A percentile compares a stretch with the other conserved stretches of the same genome.
phyloP scores from a whole-genome alignment of 2,888 invertebrate species.

The Clanis bilineata region DNA sequence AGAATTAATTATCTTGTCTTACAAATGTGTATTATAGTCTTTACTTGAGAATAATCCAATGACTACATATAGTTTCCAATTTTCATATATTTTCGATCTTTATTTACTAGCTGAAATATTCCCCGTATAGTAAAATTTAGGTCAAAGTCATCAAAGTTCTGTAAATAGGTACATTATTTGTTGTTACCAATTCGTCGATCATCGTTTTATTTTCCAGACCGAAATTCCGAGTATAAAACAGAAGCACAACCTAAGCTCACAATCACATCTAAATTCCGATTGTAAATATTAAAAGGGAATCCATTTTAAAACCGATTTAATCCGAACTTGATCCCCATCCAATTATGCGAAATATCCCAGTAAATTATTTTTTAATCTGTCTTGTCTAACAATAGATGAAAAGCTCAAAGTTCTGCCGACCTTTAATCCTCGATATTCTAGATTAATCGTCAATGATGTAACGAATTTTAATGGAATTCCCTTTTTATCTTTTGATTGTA shows the following conservation, averaged over 20 bases:
- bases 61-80: too few species aligned
- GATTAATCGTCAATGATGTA: conserved; percentile 14
- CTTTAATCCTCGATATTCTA: conserved; percentile 13
- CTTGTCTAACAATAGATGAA: conserved; percentile 18
- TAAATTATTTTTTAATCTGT: conserved; percentile 44
- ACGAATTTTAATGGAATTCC: conserved; percentile 13
- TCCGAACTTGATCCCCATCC: conserved; percentile 44
- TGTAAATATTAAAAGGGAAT: conserved; percentile 33
- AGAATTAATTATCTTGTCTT: too few species aligned
- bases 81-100: too few species aligned
- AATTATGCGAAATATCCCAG: conserved; percentile 43
- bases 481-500: background rate
- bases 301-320: conserved; percentile 34
- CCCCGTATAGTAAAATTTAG: too few species aligned
- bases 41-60: too few species aligned
- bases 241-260: background rate
- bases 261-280: conserved; percentile 4
- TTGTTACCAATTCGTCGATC: too few species aligned
- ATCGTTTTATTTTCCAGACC: too few species aligned
- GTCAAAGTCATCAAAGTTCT: too few species aligned
- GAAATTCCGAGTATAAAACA: background rate
- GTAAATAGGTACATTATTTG: too few species aligned
- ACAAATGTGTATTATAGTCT: too few species aligned
- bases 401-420: conserved; percentile 9
- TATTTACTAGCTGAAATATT: too few species aligned